These are phyloP conservation scores for Lagopus leucura DNA, from an alignment of 2,113 vertebrate genomes.

Conservation along the genomic window DNA sequence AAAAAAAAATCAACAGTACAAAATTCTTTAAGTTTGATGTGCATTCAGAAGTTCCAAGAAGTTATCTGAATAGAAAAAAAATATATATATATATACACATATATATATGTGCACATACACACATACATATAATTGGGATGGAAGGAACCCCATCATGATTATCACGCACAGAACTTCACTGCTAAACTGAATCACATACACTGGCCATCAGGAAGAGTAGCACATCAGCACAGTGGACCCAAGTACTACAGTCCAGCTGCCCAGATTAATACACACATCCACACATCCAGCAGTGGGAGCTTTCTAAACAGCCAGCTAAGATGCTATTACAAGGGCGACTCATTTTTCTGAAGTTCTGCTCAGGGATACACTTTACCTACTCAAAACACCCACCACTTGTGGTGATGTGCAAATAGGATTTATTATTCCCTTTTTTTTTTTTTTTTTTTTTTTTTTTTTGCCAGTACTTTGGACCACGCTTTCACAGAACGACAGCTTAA, in stretches of 20 bases:
- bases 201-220: not conserved
- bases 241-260: not conserved
- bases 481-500: not conserved
- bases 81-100: too few relatives aligned
- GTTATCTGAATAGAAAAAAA: not conserved
- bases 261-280: rapidly evolving
- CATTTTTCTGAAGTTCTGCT: not conserved
- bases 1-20: not conserved
- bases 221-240: not conserved
- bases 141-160: not conserved
- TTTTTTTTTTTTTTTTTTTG: not conserved
- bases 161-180: not conserved
- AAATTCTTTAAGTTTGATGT: not conserved
- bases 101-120: not conserved
- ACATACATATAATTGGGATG: not conserved
- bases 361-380: not conserved
- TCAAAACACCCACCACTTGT: not conserved
- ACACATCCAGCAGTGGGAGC: rapidly evolving
- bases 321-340: not conserved
- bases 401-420: too few relatives aligned
- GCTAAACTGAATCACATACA: not conserved
- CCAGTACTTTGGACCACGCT: not conserved
- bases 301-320: not conserved
- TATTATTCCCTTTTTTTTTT: not conserved
- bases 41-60: not conserved